These are phyloP conservation scores for Ophioninae sp. DNA, from an alignment of 2,888 invertebrate genomes.

Conservation along the genomic window DNA sequence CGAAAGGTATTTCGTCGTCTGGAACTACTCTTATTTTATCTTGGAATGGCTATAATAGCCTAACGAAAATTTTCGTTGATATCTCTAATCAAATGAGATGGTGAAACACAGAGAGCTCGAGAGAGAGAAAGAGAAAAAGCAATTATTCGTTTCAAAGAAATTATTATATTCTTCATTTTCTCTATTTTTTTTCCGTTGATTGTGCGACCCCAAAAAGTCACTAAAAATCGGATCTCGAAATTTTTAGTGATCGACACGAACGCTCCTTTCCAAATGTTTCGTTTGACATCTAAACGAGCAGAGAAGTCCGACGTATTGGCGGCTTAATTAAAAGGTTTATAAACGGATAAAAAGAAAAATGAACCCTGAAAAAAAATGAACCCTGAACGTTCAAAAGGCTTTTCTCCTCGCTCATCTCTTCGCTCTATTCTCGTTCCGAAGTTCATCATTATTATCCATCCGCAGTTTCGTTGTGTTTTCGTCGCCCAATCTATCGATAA, in stretches of 20 bases:
- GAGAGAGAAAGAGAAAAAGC: background rate
- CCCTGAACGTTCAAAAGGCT: background rate
- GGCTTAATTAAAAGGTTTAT: background rate
- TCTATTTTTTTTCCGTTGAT: background rate
- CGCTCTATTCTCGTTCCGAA: background rate
- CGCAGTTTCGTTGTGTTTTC: background rate
- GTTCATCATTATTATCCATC: background rate
- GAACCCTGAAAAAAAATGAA: background rate
- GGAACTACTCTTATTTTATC: background rate
- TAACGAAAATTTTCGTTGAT: too few relatives aligned
- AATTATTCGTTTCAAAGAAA: background rate
- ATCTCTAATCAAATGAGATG: too few relatives aligned
- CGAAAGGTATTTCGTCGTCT: conserved; percentile 2
- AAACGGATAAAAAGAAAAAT: background rate
- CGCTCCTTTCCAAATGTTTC: background rate
- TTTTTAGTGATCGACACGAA: background rate
- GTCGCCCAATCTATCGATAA: background rate
- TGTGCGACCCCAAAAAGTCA: background rate
- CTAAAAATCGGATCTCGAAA: background rate
- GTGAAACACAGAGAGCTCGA: too few relatives aligned
- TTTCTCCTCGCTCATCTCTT: conserved; percentile 1
- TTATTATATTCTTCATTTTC: background rate
- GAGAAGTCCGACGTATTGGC: conserved; percentile 5
- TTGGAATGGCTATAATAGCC: background rate
- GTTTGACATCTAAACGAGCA: background rate